Conservation (phyloP, 2,113 vertebrate genomes). For the Crotophaga sulcirostris region DNA sequence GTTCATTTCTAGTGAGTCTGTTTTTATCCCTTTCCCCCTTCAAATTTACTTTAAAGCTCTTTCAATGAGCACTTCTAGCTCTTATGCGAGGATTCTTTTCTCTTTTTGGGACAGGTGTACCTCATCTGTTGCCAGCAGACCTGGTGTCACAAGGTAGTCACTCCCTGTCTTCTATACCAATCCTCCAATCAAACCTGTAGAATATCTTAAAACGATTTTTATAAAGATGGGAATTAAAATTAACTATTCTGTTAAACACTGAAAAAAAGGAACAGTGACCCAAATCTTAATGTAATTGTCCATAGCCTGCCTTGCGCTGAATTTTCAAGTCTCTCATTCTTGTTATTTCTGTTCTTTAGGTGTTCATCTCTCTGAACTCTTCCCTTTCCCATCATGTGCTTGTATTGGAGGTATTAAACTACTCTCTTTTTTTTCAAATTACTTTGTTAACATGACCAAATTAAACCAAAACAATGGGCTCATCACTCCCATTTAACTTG, state of each 20-base stretch:
- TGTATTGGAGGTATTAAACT: neutral
- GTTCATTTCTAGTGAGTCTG: no score
- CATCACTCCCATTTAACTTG: neutral
- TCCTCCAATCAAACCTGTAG: neutral
- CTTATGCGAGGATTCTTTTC: no score
- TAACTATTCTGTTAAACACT: neutral
- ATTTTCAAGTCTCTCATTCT: neutral
- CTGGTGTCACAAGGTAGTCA: neutral
- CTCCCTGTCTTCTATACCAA: neutral
- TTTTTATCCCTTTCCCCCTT: no score
- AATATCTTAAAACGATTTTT: neutral
- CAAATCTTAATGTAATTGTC: neutral
- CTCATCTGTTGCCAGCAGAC: no score
- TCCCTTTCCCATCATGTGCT: neutral
- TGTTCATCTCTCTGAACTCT: neutral
- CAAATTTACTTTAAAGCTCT: no score
- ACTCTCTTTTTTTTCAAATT: neutral
- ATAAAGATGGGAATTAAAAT: neutral
- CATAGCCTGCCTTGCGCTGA: fast-evolving
- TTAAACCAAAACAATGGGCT: neutral
- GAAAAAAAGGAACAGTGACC: neutral
- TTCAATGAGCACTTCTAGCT: no score
- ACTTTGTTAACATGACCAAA: neutral
- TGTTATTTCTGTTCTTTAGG: neutral
- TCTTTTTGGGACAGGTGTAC: no score